Evolutionary conservation across 2,113 vertebrate species (phyloP).

Genomic region (Triplophysa tibetana): DNA sequence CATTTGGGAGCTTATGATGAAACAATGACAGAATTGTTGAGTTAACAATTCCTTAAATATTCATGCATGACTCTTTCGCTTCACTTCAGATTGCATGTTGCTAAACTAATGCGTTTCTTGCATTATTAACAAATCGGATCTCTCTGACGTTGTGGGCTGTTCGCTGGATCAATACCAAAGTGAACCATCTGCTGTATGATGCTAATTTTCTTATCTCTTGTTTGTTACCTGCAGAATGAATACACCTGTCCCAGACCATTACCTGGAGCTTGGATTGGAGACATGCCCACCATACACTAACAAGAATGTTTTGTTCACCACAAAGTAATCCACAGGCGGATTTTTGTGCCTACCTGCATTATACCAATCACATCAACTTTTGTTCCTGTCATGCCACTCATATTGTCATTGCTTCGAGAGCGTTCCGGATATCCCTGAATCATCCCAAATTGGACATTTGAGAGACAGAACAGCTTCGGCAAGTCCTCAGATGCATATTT

Average conservation of each 20-base stretch:
- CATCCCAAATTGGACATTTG: constrained; percentile 7
- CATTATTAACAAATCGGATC: constrained; percentile 63
- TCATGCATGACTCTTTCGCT: constrained; percentile 16
- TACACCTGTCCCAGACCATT: constrained; percentile 76
- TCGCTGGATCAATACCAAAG: constrained; percentile 28
- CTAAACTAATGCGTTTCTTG: constrained; percentile 60
- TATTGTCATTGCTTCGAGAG: neutral
- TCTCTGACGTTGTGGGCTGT: constrained; percentile 61
- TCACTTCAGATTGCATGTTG: neutral
- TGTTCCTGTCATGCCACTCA: constrained; percentile 29
- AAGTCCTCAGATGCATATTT: constrained; percentile 31
- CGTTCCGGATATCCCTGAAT: constrained; percentile 16
- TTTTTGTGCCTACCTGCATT: constrained; percentile 32
- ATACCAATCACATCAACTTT: constrained; percentile 20
- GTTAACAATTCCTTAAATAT: neutral
- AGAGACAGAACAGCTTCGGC: constrained; percentile 12
- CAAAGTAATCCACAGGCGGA: constrained; percentile 25
- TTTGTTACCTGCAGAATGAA: constrained; percentile 67
- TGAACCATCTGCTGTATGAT: constrained; percentile 50
- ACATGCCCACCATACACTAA: constrained; percentile 73
- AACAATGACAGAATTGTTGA: neutral
- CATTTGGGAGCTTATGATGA: no score
- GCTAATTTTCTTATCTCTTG: constrained; percentile 42
- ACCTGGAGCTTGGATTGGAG: constrained; percentile 76
- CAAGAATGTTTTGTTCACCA: constrained; percentile 42